Evolutionary conservation across 2,888 invertebrate genomes (phyloP).

Genomic region (Dasysyrphus albostriatus): DNA sequence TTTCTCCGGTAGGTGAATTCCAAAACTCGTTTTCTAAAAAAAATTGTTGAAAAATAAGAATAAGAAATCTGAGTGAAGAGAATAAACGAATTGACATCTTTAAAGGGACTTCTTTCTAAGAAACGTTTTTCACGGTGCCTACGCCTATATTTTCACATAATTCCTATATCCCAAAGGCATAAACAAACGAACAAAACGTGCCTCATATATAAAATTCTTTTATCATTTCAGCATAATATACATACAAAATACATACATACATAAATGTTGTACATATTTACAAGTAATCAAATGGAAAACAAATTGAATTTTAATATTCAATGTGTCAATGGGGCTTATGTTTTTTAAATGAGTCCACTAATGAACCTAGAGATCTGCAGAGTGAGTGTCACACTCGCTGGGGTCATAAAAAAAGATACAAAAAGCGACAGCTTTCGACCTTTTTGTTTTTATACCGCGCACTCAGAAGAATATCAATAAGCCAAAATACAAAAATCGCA

Average conservation of each 20-base stretch:
- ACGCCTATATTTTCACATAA: not conserved
- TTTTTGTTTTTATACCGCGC: constrained; percentile 18
- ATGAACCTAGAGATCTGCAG: constrained; percentile 31
- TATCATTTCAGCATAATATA: not conserved
- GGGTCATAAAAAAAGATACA: constrained; percentile 56
- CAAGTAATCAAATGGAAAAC: constrained; percentile 35
- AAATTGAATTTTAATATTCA: constrained; percentile 73
- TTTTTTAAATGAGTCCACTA: constrained; percentile 59
- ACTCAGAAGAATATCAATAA: constrained; percentile 61
- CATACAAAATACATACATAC: not conserved
- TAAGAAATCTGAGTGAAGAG: too few relatives aligned
- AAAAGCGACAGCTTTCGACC: constrained; percentile 22
- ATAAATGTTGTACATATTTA: not conserved
- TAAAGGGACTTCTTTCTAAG: too few relatives aligned
- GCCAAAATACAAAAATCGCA: constrained; percentile 9
- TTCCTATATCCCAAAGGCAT: not conserved
- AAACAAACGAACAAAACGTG: not conserved
- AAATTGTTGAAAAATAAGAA: too few relatives aligned
- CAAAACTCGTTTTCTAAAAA: too few relatives aligned
- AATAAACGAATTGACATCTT: too few relatives aligned
- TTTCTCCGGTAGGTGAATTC: too few relatives aligned
- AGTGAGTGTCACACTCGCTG: constrained; percentile 37
- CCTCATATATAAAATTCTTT: not conserved
- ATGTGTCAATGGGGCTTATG: constrained; percentile 63
- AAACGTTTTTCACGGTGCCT: too few relatives aligned